Base-by-base conservation (phyloP, 2,888 invertebrate species). In the Uloborus plumipes region DNA sequence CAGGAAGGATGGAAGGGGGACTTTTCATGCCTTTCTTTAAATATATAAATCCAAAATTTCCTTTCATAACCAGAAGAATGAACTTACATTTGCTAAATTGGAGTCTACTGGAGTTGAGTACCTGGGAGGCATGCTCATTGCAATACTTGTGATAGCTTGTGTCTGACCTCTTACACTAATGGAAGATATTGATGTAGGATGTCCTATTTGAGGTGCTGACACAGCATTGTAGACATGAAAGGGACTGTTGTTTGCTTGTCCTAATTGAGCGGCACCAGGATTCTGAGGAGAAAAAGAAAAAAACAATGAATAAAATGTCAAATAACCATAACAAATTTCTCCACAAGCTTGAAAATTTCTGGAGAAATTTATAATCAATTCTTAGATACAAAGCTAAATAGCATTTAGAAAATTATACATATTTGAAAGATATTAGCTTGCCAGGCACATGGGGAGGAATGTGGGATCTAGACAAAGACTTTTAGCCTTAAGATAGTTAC, bases 151-250 rank as follows among this genome's bases (percentile, higher is more conserved):
- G 20, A 84, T 71, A 53, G 61, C 49, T 20, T 84, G 79, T 53
- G 80, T 65, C 69, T 84, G 86, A 62, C 81, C 70, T 67, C 74
- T 77, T 18, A 76, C 74, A 39, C 81, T 58, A 77, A 81, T 80
- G 61, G 84, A 69, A 69, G 85, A 75, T 69, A 84, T 69, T 26
- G 84, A 81, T 61, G 84, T 71, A 14, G 84, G 76, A 62, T 85
- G 31, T 18, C 81, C 84, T 18, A 84, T 75, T 47, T 74, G 74
- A 47, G 86, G 65, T 53, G 78, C 84, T 22, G 86, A 85, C 55
- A 78, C 78, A 55, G 86, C 79, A 81, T 84, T 85, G 66, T 84
- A 86, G 47, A 73, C 79, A 76, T 86, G 85, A 69, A 84, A 85
- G 59, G 84, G 84, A 18, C 75, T 74, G 64, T 82, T 84, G 61